Base-by-base conservation (phyloP, 2,113 vertebrate species). In the Cochlearius cochlearius region DNA sequence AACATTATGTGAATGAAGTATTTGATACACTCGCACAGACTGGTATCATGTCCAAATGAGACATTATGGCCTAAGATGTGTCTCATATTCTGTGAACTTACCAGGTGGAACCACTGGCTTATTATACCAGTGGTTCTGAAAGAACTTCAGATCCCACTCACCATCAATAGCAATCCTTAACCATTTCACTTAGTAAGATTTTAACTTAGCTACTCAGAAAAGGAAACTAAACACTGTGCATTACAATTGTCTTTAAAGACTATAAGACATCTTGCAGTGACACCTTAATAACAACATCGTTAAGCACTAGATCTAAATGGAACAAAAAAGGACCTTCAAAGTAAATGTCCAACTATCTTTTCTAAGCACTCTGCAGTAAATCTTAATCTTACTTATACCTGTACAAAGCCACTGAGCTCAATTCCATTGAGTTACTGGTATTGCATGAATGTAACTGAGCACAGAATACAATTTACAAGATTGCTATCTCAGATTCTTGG, bases 1-100 rank as follows among this genome's bases (percentile, higher is more conserved):
- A 96, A 89, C 88, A 79, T 55, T 66, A 80, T 15, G 63, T 96
- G 92, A 96, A 96, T 94, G 81, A 91, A 91, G 90, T 73, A 90
- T 94, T 93, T 96, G 75, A 94, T 90, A 52, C 41, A n/a, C 79
- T 92, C 62, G 38, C 56, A 73, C 52, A 95, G 77, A 41, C 30
- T 64, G 41, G 80, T 30, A 47, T 84, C 83, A 34, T 3, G 6
- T 47, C 84, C 72, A 55, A 64, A 64, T 11, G 86, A 90, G 79
- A 90, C 80, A 85, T 32, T 73, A 75, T 53, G 14, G 64, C 50
- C 79, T 85, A 58, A 22, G 68, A 75, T 85, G 52, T 45, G 38
- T 30, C 83, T 94, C 43, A 32, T 8, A 49, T 11, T 85, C 71
- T 86, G 26, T 47, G 38, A 41, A 4, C 9, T 15, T 5, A 71